Base-by-base conservation (phyloP, 2,113 vertebrate genomes). In the Candoia aspera region DNA sequence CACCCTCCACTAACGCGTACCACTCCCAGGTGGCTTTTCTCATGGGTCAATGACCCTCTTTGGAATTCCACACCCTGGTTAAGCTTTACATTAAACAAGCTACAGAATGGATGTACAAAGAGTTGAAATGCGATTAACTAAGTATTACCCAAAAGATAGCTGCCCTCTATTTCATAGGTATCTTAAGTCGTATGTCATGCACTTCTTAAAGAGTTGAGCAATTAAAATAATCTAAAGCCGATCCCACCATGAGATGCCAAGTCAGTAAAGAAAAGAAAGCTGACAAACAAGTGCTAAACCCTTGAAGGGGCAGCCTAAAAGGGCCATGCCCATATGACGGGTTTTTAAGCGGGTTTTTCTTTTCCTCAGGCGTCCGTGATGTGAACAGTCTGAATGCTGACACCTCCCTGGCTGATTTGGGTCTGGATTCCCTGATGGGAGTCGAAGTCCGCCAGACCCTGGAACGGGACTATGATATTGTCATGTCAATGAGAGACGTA, bases 381-480 rank as follows among this genome's bases (percentile, higher is more conserved):
- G 90, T 99, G 85, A 98, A 87, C 57, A 97, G 95, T 42, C 89
- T 99, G 92, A 99, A 98, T 59, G 95, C 97, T 26, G 98, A 99
- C 3, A 96, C 97, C 79, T 98, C 98, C 0, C 95, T 99, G 96
- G 98, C 98, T 0, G 99, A 99, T 94, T 95, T 99, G 92, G 99
- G 99, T 53, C 97, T 99, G 94, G 99, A 99, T 95, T 99, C 99
- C 0, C 96, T 99, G 94, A 99, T 99, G 99, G 98, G 98, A 0
- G 99, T 99, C 90, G 99, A 99, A 96, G 98, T 99, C 84, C 98
- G 98, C 9, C 99, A 99, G 96, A 99, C 97, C 0, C 97, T 99
- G 93, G 99, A 99, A 95, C 98, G 98, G 0, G 98, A 99, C 96
- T 98, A 99, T 0, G 98, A 99, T 94, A 97, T 99, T 0, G 95